These are phyloP conservation scores for Bombus difficillimus DNA, from an alignment of 1,140 invertebrate species.

Conservation along the genomic window DNA sequence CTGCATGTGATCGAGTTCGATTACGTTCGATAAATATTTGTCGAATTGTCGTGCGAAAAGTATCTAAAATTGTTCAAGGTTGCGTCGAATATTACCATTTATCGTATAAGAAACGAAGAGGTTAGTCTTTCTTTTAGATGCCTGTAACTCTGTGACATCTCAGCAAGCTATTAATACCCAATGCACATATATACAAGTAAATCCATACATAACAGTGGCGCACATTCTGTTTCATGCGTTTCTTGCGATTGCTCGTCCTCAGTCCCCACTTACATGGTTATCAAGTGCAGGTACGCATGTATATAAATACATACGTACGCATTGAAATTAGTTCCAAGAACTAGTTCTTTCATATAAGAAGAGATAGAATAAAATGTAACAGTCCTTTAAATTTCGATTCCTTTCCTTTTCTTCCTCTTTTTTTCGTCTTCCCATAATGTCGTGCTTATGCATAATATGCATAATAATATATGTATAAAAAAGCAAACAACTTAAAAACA, in stretches of 20 bases:
- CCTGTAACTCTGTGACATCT: too few relatives aligned
- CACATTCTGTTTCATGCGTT: too few relatives aligned
- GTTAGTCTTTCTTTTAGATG: constrained; percentile 21
- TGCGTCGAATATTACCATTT: not conserved
- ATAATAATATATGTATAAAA: not conserved
- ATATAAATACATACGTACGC: not conserved
- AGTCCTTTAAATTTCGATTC: not conserved
- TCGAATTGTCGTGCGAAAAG: not conserved
- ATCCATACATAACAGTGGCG: too few relatives aligned
- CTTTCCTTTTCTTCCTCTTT: not conserved
- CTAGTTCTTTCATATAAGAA: too few relatives aligned
- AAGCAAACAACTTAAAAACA: not conserved
- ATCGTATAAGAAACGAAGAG: constrained; percentile 10
- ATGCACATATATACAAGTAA: not conserved
- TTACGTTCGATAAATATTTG: not conserved
- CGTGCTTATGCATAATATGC: too few relatives aligned
- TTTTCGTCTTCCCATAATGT: not conserved
- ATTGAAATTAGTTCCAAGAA: too few relatives aligned
- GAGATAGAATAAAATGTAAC: too few relatives aligned
- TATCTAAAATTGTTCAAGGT: not conserved
- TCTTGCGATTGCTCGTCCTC: too few relatives aligned
- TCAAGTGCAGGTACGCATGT: not conserved
- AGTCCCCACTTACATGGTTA: not conserved
- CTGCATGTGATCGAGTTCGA: not conserved
- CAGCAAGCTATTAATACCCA: constrained; percentile 28